Base-by-base conservation (phyloP, 2,888 invertebrate species). In the Agrochola circellaris region DNA sequence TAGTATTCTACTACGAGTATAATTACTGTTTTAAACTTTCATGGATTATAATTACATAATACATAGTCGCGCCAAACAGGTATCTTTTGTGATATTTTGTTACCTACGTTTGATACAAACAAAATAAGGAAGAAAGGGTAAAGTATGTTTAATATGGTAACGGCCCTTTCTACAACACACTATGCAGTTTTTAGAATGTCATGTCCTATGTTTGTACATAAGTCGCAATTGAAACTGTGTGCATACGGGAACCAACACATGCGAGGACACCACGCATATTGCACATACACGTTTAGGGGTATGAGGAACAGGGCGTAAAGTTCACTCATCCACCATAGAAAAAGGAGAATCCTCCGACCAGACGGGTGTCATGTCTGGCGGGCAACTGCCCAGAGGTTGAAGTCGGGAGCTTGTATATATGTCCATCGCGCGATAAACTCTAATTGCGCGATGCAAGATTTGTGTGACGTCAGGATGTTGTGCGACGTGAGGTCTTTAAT, bases 201-300 rank as follows among this genome's bases (percentile, higher is more conserved):
- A 48, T n/a, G n/a, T 38, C 17, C 8, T 56, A 45, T 62, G 26
- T 38, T 67, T 30, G 38, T 20, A 38, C n/a, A 79, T 70, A 45
- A 65, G 13, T 48, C 34, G 17, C 3, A 42, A 61, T 69, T 17
- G n/a, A 58, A 65, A 56, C 56, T 61, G 38, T 79, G 42, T 48
- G 45, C 60, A 23, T 26, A 15, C n/a, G 20, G 45, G 26, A 71
- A 30, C 60, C 30, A 74, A 61, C 51, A n/a, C 9, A 54, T 58
- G 34, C 15, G 30, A 61, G 48, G n/a, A n/a, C 73, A 34, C 51
- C 9, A 34, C n/a, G 54, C 61, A 20, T 67, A 70, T 51, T 75
- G 54, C 38, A 60, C 20, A 78, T 23, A 77, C 84, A 73, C 38
- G n/a, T n/a, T n/a, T n/a, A n/a, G n/a, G n/a, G n/a, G n/a, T n/a